Percentiles rank a stretch among this genome's conserved stretches.
Conservation (phyloP, 2,888 invertebrate genomes). For the Dascillus cervinus region DNA sequence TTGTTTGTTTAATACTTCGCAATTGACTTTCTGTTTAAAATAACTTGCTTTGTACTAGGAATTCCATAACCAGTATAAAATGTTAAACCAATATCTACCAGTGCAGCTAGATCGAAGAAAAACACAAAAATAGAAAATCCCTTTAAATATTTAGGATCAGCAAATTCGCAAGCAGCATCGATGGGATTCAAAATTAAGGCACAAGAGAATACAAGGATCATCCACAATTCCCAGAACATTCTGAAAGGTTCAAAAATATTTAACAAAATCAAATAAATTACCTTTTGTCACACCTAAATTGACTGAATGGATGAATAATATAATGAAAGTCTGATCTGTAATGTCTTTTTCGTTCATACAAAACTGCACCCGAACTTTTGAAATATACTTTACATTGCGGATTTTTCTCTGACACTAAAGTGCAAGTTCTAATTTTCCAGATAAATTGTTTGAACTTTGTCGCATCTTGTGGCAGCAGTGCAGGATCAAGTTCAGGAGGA, state of each 20-base stretch:
- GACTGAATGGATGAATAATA: slow-evolving; percentile 41
- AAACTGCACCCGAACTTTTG: slow-evolving; percentile 30
- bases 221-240: slow-evolving; percentile 17
- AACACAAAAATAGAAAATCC: neutral
- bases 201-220: slow-evolving; percentile 11
- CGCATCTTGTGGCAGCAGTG: too few relatives aligned
- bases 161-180: slow-evolving; percentile 4
- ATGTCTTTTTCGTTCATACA: slow-evolving; percentile 32
- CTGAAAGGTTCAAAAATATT: too few relatives aligned
- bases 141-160: neutral
- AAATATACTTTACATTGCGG: slow-evolving; percentile 17
- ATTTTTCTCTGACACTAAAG: slow-evolving; percentile 7
- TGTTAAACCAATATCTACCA: slow-evolving; percentile 31
- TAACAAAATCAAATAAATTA: too few relatives aligned
- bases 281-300: too few relatives aligned
- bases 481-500: too few relatives aligned
- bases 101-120: slow-evolving; percentile 25
- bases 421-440: slow-evolving; percentile 5
- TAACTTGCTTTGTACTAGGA: slow-evolving; percentile 30
- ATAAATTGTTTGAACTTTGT: too few relatives aligned
- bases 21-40: slow-evolving; percentile 31
- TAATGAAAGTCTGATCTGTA: slow-evolving; percentile 19
- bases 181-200: slow-evolving; percentile 18
- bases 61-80: slow-evolving; percentile 40
- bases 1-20: too few relatives aligned